Base-by-base conservation (phyloP, 2,888 invertebrate species). In the Dinocampus coccinellae region DNA sequence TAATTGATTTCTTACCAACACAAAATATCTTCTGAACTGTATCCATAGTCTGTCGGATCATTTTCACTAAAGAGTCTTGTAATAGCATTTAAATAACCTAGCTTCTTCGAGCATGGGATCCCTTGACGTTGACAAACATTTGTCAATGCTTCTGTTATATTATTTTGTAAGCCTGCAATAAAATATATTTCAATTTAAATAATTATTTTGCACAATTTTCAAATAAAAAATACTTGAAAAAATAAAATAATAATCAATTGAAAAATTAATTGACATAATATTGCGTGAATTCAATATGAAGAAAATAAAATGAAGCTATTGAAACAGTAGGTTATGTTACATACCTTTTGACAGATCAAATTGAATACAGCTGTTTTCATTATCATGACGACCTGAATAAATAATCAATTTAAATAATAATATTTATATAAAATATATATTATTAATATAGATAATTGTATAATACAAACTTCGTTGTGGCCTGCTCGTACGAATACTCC, bases 81-180 rank as follows among this genome's bases (percentile, higher is more conserved):
- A 88, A 97, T 92, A 74, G 93, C 94, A 90, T 97, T 97, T 82
- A 97, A 91, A 88, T 96, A 95, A 78, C 94, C 94, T 79, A 97
- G 90, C 86, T 94, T 93, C 85, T 93, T 93, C 75, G 91, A 92
- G 88, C 95, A 95, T 73, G 93, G 91, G 73, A 93, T 90, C 72
- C 90, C 91, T 76, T 89, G 88, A 83, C 90, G 91, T 82, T 90
- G 91, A 78, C 91, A 91, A 73, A 92, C 84, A 83, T 90, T 90
- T 72, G 89, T 89, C 69, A 92, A 87, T 70, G 92, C 91, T 84
- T 92, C 92, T 75, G 89, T 89, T 33, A 91, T 84, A 78, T 90
- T 90, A 73, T 90, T 89, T 73, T 83, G 85, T 52, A 90, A 83
- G 80, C 89, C 92, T 91, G 82, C 24, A 83, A 86, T 55, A 77